A percentile compares a stretch with the other conserved stretches of the same genome.
These are phyloP conservation scores for Myodes glareolus DNA, from an alignment of 2,113 vertebrate species.

Conservation along the genomic window DNA sequence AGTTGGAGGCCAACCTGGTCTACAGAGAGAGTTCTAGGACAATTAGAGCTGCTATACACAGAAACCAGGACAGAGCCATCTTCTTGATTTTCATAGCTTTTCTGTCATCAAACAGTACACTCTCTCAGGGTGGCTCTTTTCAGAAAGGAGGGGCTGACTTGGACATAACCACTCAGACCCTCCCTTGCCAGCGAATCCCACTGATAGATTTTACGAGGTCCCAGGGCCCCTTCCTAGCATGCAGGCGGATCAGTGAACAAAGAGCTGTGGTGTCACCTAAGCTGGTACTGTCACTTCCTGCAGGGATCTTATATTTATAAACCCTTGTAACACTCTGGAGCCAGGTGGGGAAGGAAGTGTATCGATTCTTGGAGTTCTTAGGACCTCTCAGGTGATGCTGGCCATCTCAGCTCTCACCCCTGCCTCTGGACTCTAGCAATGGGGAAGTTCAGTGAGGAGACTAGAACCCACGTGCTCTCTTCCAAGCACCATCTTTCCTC, in stretches of 20 bases:
- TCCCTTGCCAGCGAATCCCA: slow-evolving; percentile 38
- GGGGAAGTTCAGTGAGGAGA: neutral
- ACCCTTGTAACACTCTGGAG: neutral
- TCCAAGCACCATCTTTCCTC: neutral
- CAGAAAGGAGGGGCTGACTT: neutral
- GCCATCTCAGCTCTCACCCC: neutral
- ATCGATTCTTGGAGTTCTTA: neutral
- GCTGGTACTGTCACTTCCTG: slow-evolving; percentile 41
- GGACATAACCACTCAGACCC: slow-evolving; percentile 17
- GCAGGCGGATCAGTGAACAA: slow-evolving; percentile 18
- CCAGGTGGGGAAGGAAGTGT: neutral
- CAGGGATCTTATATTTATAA: slow-evolving; percentile 30
- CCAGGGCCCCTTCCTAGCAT: slow-evolving; percentile 1
- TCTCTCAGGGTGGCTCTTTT: neutral
- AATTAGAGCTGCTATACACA: neutral
- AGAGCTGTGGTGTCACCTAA: neutral
- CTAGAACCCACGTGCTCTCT: neutral
- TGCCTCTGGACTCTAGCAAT: neutral
- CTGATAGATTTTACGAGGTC: neutral
- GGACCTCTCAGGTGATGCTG: neutral
- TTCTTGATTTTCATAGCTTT: neutral
- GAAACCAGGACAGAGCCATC: neutral
- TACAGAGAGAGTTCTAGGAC: neutral
- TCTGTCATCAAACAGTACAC: neutral
- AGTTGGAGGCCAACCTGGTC: neutral